A percentile compares a stretch with the other conserved stretches of the same genome.
Conservation (phyloP, 2,888 invertebrate species). For the Leptothorax acervorum region DNA sequence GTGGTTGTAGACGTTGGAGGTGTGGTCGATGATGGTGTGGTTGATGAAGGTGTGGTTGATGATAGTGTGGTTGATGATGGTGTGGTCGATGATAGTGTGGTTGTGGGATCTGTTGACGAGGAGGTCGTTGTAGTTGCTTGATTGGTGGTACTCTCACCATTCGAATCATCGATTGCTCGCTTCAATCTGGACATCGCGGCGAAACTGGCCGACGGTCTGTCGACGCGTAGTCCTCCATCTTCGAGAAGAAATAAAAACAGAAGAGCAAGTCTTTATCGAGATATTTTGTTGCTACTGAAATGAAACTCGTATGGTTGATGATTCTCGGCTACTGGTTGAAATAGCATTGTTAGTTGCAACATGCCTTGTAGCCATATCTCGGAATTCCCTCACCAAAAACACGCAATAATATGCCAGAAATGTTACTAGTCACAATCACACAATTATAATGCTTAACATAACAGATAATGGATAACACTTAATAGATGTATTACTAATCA, state of each 20-base stretch:
- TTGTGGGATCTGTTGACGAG: constrained; percentile 27
- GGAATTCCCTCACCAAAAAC: constrained; percentile 43
- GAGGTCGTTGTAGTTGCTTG: constrained; percentile 25
- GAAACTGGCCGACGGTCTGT: not conserved
- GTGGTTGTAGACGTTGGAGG: constrained; percentile 31
- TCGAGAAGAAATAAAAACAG: constrained; percentile 60
- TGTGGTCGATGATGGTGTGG: constrained; percentile 28
- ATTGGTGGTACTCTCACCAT: constrained; percentile 55
- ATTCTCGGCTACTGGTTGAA: constrained; percentile 33
- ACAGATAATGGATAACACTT: constrained; percentile 17
- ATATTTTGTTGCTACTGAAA: constrained; percentile 3
- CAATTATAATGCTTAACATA: constrained; percentile 28
- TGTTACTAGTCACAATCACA: constrained; percentile 17
- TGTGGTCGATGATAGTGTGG: constrained; percentile 17
- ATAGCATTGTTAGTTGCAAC: constrained; percentile 51
- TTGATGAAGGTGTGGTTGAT: constrained; percentile 11
- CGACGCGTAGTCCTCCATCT: constrained; percentile 57
- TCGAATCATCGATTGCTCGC: constrained; percentile 53
- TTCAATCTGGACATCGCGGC: constrained; percentile 42
- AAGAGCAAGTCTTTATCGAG: constrained; percentile 55
- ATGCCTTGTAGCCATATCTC: constrained; percentile 41
- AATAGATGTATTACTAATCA: constrained; percentile 11
- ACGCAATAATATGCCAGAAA: constrained; percentile 26
- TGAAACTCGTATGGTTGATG: constrained; percentile 23
- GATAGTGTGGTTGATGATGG: constrained; percentile 19